phyloP scores from a whole-genome alignment of 2,797 vertebrate species.

The Vultur gryphus region DNA sequence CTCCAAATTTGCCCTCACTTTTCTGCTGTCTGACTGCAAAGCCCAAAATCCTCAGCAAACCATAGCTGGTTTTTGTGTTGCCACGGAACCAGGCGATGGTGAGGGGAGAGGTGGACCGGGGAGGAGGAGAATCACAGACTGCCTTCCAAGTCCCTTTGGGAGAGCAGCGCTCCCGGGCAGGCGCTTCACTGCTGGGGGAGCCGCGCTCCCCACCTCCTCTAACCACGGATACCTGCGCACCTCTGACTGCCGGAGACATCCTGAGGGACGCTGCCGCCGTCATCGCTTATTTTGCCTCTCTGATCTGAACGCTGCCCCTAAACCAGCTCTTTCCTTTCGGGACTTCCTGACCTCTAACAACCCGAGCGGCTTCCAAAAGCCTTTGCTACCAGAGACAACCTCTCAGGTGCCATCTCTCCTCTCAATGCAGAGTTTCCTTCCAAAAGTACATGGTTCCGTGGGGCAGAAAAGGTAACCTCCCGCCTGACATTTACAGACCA shows the following conservation, averaged over 20 bases:
- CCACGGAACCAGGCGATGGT: neutral
- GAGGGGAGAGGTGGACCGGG: neutral
- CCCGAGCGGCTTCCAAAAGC: neutral
- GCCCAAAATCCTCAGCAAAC: neutral
- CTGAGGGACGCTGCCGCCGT: rapidly evolving
- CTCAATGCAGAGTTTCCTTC: neutral
- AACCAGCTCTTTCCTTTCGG: neutral
- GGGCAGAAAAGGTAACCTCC: neutral
- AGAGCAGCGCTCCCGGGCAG: neutral
- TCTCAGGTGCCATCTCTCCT: neutral
- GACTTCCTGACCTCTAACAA: neutral
- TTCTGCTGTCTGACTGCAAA: neutral
- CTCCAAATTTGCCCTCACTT: neutral
- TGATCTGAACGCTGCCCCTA: neutral
- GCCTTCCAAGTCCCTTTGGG: neutral
- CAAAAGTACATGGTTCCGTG: rapidly evolving
- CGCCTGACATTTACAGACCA: neutral
- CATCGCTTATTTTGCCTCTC: neutral
- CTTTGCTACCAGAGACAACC: neutral
- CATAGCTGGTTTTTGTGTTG: neutral
- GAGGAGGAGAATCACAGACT: neutral
- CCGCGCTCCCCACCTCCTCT: neutral
- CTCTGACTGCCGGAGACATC: neutral
- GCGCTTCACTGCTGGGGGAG: rapidly evolving
- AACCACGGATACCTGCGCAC: rapidly evolving